Conservation (phyloP, 2,888 invertebrate genomes). For the Dryobotodes eremita region DNA sequence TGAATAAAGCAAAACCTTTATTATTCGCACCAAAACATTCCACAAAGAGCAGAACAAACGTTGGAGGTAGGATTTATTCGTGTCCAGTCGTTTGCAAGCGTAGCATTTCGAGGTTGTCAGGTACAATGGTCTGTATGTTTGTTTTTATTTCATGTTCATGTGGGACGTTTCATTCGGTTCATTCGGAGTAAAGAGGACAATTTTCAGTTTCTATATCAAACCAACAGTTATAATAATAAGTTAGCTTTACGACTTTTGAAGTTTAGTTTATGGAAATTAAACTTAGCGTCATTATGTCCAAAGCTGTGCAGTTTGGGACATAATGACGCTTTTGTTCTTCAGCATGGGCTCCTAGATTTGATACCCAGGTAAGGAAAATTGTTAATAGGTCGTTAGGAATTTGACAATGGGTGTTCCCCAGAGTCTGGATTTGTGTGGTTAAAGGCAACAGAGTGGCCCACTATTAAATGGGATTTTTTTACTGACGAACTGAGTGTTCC, state of each 20-base stretch:
- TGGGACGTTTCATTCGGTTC: conserved; percentile 12
- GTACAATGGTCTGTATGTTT: conserved; percentile 30
- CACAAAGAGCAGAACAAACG: conserved; percentile 3
- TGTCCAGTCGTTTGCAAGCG: conserved; percentile 31
- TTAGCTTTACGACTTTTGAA: background rate
- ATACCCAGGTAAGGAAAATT: no score
- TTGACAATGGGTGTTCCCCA: no score
- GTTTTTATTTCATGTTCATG: conserved; percentile 40
- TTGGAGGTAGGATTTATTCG: conserved; percentile 13
- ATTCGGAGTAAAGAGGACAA: background rate
- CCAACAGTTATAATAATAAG: background rate
- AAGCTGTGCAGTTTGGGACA: no score
- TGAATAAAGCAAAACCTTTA: background rate
- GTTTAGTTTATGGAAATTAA: no score
- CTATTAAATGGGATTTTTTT: background rate
- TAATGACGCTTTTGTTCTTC: background rate
- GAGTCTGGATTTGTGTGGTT: background rate
- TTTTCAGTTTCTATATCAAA: background rate
- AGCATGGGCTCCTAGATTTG: background rate
- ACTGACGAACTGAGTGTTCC: background rate
- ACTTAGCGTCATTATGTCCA: no score
- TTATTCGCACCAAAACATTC: conserved; percentile 6
- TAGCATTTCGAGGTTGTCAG: conserved; percentile 41
- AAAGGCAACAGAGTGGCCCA: background rate
- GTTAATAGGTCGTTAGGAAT: background rate